Evolutionary conservation across 2,113 vertebrate genomes (phyloP).

Genomic region (Ictalurus furcatus): DNA sequence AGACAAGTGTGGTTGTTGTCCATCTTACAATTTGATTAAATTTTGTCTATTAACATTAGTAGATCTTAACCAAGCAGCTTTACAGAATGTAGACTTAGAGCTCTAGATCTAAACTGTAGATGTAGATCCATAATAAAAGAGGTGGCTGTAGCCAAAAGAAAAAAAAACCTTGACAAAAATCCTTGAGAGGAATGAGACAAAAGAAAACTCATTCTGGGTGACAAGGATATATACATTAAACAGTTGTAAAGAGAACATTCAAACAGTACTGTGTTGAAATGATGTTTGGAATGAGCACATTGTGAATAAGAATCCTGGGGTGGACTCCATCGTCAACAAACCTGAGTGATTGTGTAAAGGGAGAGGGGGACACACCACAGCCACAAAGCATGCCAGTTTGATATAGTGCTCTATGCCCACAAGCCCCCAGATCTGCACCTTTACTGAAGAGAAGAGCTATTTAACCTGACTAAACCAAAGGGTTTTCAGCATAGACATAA

Average conservation of each 20-base stretch:
- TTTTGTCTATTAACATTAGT: too few relatives aligned
- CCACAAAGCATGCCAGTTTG: background rate
- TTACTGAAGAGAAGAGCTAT: background rate
- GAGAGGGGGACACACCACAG: too few relatives aligned
- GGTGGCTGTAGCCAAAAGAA: too few relatives aligned
- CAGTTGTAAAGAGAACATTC: background rate
- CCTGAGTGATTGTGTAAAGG: background rate
- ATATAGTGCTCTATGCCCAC: background rate
- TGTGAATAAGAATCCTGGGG: background rate
- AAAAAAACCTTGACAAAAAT: too few relatives aligned
- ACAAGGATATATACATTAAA: too few relatives aligned
- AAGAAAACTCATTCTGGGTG: too few relatives aligned
- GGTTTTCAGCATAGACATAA: background rate
- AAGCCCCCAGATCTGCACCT: background rate
- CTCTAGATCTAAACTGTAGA: too few relatives aligned
- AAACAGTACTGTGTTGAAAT: background rate
- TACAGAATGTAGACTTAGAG: too few relatives aligned
- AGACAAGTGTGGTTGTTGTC: background rate
- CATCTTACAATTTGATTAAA: too few relatives aligned
- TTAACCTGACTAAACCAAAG: background rate
- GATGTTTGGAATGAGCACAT: background rate
- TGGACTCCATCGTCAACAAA: background rate
- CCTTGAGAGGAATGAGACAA: too few relatives aligned
- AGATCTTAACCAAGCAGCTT: too few relatives aligned
- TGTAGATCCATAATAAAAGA: too few relatives aligned